Conservation (phyloP, 2,113 vertebrate genomes). For the Bos indicus region DNA sequence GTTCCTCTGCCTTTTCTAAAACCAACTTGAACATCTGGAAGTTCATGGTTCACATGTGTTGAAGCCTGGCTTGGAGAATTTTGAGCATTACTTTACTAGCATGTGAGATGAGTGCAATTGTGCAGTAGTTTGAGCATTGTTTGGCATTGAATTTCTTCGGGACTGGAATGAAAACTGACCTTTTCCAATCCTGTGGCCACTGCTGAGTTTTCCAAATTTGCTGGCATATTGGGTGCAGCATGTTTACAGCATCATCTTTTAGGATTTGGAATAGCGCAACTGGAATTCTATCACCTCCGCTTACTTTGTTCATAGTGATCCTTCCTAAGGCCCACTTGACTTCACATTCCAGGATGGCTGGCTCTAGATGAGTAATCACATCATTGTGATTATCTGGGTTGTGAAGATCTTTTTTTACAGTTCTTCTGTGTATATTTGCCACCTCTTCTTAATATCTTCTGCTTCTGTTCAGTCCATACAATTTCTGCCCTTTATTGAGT, state of each 20-base stretch:
- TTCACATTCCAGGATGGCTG: not conserved
- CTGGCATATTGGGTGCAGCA: not conserved
- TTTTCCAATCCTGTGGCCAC: not conserved
- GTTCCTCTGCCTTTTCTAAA: not conserved
- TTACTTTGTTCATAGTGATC: not conserved
- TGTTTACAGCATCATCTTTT: not conserved
- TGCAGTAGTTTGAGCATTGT: rapidly evolving
- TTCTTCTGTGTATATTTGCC: not conserved
- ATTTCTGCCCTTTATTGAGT: not conserved
- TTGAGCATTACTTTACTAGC: not conserved
- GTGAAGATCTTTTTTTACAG: not conserved
- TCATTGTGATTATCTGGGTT: not conserved
- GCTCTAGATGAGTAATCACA: not conserved
- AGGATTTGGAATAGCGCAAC: not conserved
- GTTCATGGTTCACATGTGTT: not conserved
- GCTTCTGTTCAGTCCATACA: not conserved
- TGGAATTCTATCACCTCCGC: not conserved
- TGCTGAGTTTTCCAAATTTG: not conserved
- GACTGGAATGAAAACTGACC: not conserved
- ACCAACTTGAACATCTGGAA: not conserved
- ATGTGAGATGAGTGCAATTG: rapidly evolving
- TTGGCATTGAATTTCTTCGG: not conserved
- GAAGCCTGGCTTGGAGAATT: not conserved
- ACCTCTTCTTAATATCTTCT: not conserved
- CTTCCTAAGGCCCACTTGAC: not conserved